Percentiles rank a stretch among this genome's conserved stretches.
Conservation (phyloP, 2,888 invertebrate genomes). For the Erpobdella octoculata region DNA sequence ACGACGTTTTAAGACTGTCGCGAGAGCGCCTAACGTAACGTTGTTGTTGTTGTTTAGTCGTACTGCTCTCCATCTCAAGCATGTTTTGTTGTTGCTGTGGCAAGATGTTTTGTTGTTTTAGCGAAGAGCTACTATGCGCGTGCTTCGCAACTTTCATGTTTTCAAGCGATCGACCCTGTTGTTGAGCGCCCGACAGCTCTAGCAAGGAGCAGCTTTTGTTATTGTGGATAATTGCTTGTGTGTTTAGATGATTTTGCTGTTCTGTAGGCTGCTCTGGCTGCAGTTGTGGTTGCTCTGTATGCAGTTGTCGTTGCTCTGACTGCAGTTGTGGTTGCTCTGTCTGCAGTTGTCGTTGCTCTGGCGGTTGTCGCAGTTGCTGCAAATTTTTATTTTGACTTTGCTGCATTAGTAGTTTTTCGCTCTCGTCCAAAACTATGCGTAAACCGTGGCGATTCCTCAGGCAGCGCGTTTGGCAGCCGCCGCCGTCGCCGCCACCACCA, state of each 20-base stretch:
- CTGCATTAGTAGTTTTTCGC: not conserved
- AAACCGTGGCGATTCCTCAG: not conserved
- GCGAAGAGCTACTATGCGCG: too few species aligned
- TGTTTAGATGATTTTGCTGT: conserved; percentile 32
- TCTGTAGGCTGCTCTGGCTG: not conserved
- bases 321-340: not conserved
- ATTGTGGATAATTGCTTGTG: conserved; percentile 44
- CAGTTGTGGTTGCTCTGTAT: not conserved
- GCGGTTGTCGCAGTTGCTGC: conserved; percentile 43
- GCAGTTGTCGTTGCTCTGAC: not conserved
- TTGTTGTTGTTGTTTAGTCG: too few species aligned
- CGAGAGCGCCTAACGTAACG: too few species aligned
- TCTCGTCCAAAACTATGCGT: not conserved
- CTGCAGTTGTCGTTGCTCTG: not conserved
- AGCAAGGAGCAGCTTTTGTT: conserved; percentile 50
- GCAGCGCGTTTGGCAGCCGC: too few species aligned
- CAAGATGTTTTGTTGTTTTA: too few species aligned
- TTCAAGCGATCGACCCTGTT: too few species aligned
- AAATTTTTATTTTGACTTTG: conserved; percentile 55
- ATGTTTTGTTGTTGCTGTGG: too few species aligned
- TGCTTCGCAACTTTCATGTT: too few species aligned
- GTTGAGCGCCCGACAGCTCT: not conserved
- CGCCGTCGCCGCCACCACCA: too few species aligned
- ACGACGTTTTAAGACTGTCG: too few species aligned
- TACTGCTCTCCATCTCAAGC: too few species aligned